These are phyloP conservation scores for Chrysochloris asiatica DNA, from an alignment of 2,113 vertebrate genomes.

Conservation along the genomic window DNA sequence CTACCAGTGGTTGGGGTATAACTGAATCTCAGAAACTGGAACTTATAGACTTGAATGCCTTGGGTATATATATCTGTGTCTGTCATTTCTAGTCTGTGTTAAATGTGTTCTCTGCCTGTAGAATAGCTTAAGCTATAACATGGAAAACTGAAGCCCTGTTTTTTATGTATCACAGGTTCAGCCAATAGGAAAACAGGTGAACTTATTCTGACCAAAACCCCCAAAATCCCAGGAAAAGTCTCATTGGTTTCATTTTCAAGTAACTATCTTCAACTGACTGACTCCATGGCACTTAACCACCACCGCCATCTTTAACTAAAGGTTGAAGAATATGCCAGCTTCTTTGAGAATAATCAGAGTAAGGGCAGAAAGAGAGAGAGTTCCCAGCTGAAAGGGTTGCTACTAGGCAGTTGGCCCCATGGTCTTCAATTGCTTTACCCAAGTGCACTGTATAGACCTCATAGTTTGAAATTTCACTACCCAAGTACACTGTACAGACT, in stretches of 20 bases:
- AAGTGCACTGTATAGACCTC: background rate
- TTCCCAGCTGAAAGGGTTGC: background rate
- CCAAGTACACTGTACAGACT: background rate
- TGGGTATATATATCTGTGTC: background rate
- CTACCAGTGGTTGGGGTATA: background rate
- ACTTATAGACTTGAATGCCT: background rate
- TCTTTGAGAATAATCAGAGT: background rate
- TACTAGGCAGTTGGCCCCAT: background rate
- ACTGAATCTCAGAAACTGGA: background rate
- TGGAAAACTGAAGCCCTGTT: background rate
- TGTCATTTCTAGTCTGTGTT: background rate
- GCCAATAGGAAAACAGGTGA: background rate
- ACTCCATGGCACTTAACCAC: too few relatives aligned
- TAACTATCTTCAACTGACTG: background rate
- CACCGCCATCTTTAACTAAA: too few relatives aligned
- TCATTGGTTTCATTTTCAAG: background rate
- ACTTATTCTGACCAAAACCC: background rate
- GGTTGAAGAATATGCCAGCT: background rate
- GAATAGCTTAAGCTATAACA: background rate
- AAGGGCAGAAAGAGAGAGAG: background rate
- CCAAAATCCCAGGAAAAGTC: background rate
- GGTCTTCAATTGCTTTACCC: background rate
- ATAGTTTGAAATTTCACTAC: too few relatives aligned
- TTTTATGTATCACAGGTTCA: background rate
- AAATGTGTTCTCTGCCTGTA: background rate